Percentiles rank a stretch among this genome's conserved stretches.
phyloP scores from a whole-genome alignment of 2,797 vertebrate genomes.

The Muscicapa comitata region DNA sequence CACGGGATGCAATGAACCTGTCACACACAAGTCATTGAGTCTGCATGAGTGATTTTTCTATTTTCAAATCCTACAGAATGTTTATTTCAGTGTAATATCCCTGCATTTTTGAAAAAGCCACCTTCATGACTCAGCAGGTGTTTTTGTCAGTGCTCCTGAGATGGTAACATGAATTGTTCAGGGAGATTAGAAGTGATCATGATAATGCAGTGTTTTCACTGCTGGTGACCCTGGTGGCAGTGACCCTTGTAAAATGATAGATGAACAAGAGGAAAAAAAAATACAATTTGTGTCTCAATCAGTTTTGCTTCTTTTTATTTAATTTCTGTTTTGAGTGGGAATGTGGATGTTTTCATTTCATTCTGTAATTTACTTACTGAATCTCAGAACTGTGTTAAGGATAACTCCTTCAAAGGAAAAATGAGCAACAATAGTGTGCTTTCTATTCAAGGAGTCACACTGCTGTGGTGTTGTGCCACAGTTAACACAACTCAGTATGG shows the following conservation, averaged over 20 bases:
- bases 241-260: background rate
- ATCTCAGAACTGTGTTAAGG: background rate
- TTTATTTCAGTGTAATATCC: background rate
- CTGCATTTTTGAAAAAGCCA: background rate
- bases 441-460: background rate
- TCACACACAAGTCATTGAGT: background rate
- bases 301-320: background rate
- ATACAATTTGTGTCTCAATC: background rate
- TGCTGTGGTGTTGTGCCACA: background rate
- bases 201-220: background rate
- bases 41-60: background rate
- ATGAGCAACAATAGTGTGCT: background rate
- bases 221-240: background rate
- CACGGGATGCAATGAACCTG: background rate
- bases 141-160: background rate
- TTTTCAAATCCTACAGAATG: background rate
- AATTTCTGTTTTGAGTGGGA: background rate
- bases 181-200: background rate
- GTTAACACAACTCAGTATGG: background rate
- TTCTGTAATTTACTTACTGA: background rate
- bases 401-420: constrained; percentile 3
- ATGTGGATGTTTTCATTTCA: background rate
- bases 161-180: background rate
- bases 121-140: background rate
- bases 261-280: background rate